phyloP scores from a whole-genome alignment of 2,888 invertebrate species.

The Caprella mutica region DNA sequence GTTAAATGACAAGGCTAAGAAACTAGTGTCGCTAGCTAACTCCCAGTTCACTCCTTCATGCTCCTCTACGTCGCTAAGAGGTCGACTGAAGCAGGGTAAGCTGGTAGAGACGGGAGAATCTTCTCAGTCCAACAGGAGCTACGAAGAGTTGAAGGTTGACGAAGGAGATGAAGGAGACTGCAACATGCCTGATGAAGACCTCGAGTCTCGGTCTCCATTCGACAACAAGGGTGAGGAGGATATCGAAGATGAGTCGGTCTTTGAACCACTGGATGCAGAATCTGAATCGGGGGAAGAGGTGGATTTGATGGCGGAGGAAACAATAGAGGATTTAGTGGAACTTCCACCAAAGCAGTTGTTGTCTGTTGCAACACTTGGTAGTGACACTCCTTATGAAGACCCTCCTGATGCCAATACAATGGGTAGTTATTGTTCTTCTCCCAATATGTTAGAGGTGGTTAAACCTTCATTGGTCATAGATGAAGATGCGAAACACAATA shows the following conservation, averaged over 20 bases:
- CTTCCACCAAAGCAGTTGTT: no score
- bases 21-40: no score
- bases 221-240: background rate
- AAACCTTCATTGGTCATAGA: no score
- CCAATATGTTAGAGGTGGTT: background rate
- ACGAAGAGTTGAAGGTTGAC: background rate
- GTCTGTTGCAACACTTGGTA: slow-evolving; percentile 13
- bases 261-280: background rate
- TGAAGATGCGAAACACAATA: no score
- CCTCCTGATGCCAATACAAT: slow-evolving; percentile 11
- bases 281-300: background rate
- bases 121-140: no score
- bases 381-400: slow-evolving; percentile 31
- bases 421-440: background rate
- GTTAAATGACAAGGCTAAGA: no score
- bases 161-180: background rate
- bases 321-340: background rate
- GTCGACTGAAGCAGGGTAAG: no score
- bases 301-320: slow-evolving; percentile 9
- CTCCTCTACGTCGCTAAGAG: no score
- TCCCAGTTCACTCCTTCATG: no score
- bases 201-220: no score
- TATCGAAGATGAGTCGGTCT: background rate
- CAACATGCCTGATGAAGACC: no score
- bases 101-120: no score